phyloP scores from a whole-genome alignment of 2,113 vertebrate species.

The Procavia capensis region DNA sequence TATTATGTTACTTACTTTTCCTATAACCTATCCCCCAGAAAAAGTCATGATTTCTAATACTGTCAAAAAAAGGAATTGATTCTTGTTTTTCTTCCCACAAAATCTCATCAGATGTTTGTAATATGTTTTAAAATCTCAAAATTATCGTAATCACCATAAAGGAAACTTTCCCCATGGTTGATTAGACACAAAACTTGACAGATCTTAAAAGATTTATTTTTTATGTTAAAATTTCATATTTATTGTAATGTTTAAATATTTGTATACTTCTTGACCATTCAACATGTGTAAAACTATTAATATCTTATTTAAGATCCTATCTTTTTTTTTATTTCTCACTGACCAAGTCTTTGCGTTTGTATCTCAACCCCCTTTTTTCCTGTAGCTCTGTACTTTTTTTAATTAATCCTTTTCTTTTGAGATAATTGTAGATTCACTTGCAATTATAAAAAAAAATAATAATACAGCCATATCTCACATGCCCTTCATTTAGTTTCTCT shows the following conservation, averaged over 20 bases:
- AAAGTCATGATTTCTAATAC: not conserved
- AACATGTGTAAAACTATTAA: not conserved
- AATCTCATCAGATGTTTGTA: not conserved
- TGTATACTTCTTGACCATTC: not conserved
- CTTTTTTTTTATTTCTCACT: not conserved
- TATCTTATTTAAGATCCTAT: not conserved
- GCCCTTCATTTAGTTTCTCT: not conserved
- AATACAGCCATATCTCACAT: too few relatives aligned
- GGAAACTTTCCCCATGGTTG: not conserved
- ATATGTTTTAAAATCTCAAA: not conserved
- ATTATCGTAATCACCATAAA: not conserved
- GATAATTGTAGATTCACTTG: too few relatives aligned
- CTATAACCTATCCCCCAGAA: conserved; percentile 10
- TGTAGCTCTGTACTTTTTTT: not conserved
- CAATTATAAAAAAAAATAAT: not conserved
- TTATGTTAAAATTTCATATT: not conserved
- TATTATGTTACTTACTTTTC: not conserved
- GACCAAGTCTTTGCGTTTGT: not conserved
- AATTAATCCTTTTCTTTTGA: too few relatives aligned
- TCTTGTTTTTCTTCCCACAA: not conserved
- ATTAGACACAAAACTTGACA: not conserved
- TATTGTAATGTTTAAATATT: not conserved
- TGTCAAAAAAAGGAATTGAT: not conserved
- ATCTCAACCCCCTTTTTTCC: not conserved
- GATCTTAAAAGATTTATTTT: not conserved